A percentile compares a stretch with the other conserved stretches of the same genome.
These are phyloP conservation scores for Heliconius himera DNA, from an alignment of 1,140 invertebrate species.

Conservation along the genomic window DNA sequence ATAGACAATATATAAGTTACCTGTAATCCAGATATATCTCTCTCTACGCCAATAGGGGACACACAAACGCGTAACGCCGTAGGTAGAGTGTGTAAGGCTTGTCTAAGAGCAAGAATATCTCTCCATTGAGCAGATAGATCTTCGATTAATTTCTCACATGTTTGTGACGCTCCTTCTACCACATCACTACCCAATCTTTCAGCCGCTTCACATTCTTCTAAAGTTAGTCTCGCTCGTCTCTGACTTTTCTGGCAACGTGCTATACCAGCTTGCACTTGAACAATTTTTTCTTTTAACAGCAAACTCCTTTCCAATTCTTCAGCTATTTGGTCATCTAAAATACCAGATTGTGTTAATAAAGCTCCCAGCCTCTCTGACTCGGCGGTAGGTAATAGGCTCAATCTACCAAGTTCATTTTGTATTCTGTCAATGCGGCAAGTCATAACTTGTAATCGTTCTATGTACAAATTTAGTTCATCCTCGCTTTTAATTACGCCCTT, in stretches of 20 bases:
- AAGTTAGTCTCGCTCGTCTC: slow-evolving; percentile 82
- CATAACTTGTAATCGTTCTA: slow-evolving; percentile 89
- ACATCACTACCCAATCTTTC: slow-evolving; percentile 87
- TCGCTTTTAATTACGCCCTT: slow-evolving; percentile 90
- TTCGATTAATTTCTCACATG: slow-evolving; percentile 85
- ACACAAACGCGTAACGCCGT: slow-evolving; percentile 87
- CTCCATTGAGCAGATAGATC: slow-evolving; percentile 87
- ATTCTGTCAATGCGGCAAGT: slow-evolving; percentile 88
- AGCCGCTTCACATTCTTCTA: slow-evolving; percentile 87
- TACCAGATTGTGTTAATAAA: slow-evolving; percentile 85
- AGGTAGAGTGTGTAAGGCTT: slow-evolving; percentile 88
- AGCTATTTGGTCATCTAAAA: slow-evolving; percentile 85
- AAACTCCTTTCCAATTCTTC: slow-evolving; percentile 89
- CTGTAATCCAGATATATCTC: slow-evolving; percentile 86
- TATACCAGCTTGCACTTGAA: slow-evolving; percentile 86
- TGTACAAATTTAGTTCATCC: slow-evolving; percentile 90
- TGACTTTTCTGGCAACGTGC: slow-evolving; percentile 85
- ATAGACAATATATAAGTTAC: slow-evolving; percentile 43
- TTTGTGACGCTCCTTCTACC: slow-evolving; percentile 86
- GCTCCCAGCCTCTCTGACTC: slow-evolving; percentile 89
- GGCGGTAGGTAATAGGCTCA: slow-evolving; percentile 86
- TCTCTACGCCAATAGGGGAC: slow-evolving; percentile 87
- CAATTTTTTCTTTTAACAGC: slow-evolving; percentile 86
- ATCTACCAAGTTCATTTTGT: slow-evolving; percentile 88
- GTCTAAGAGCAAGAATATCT: slow-evolving; percentile 87